Conservation (phyloP, 92 coral and sea anemone species). For the Palythoa grandiflora region DNA sequence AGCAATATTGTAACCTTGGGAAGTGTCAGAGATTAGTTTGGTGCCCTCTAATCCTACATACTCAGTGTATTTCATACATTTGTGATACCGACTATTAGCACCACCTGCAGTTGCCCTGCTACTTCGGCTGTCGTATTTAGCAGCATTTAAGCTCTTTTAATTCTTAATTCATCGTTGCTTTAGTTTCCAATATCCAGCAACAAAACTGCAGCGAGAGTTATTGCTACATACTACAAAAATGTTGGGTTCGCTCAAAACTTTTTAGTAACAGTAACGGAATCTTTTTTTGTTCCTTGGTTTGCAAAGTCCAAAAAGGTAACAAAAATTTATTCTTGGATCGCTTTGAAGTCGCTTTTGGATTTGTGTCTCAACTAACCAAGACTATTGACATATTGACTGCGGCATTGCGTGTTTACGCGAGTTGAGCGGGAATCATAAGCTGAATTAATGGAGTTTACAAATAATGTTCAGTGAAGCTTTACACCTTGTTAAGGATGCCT, state of each 20-base stretch:
- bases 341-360: too few relatives aligned
- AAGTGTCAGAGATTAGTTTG: neutral
- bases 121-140: neutral
- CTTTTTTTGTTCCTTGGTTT: too few relatives aligned
- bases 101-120: neutral
- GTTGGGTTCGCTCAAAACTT: too few relatives aligned
- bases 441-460: neutral
- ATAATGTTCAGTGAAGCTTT: conserved; percentile 15
- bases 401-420: conserved; percentile 8
- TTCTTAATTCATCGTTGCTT: neutral
- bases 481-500: neutral
- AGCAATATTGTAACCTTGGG: conserved; percentile 2
- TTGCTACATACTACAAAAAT: too few relatives aligned
- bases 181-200: neutral
- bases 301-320: too few relatives aligned
- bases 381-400: neutral
- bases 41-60: neutral
- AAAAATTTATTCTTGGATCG: neutral
- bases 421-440: neutral
- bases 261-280: too few relatives aligned
- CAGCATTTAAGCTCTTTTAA: neutral
- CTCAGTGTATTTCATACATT: neutral
- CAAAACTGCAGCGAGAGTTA: neutral
- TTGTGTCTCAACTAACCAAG: neutral
- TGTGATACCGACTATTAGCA: neutral